Evolutionary conservation across 37 sponge, comb jelly and placozoan genomes (phyloP), one percentile per base, ranked within the genome.

Genomic region (Theonella swinhoei): DNA sequence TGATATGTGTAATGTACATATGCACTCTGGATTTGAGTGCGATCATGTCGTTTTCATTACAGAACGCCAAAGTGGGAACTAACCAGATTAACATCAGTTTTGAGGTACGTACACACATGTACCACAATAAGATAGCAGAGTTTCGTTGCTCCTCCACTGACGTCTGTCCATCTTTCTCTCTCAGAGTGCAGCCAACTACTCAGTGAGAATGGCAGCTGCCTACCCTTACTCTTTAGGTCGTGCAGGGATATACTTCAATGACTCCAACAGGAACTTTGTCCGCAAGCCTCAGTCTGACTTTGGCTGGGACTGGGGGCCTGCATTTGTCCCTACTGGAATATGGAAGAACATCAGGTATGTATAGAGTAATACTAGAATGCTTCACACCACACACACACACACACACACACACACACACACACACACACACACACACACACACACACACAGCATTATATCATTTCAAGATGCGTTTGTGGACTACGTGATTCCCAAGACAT

Each of bases 251-350:
- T 91, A 88, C 83, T 87, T 88, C 70, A 58, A 70, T 25, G 47
- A 73, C 23, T 82, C 88, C 1, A 59, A 40, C 30, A 70, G 94
- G 58, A 93, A 93, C 66, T 96, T 96, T 80, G 81, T 96, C 23
- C 77, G 97, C 0, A 96, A 96, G 80, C 70, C 91, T n/a, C 97
- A 96, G 78, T 96, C 94, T 9, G 97, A 96, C 93, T 98, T 98
- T 92, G 96, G n/a, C n/a, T 98, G 99, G 99, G 99, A 98, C 74
- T 98, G 99, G 99, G n/a, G 99, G 20, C 96, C 96, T 66, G 96
- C 94, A 2, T 96, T 96, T 76, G 89, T 91, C 7, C 96, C 99
- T 5, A 68, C 71, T 71, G 99, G n/a, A 32, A 91, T 98, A 33
- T 96, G 95, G 95, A 71, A 80, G 34, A 84, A 84, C 78, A 85